Evolutionary conservation across 2,888 invertebrate species (phyloP).

Genomic region (Drosophila mimetica): DNA sequence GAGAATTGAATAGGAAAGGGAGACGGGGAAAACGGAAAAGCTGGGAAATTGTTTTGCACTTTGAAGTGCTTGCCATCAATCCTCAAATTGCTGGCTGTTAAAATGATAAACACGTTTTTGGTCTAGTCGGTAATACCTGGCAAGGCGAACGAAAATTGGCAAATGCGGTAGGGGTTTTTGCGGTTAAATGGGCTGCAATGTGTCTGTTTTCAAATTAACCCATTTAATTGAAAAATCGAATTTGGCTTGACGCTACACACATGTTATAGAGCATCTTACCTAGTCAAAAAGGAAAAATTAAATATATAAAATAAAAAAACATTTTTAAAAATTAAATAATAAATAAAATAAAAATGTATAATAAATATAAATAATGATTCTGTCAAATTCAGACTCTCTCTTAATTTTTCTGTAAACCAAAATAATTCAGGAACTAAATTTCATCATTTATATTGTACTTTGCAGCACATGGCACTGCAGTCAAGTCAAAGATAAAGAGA

Average conservation of each 20-base stretch:
- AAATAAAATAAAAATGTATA: no score
- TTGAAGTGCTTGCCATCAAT: slow-evolving; percentile 68
- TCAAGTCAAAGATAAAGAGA: slow-evolving; percentile 27
- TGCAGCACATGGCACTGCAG: slow-evolving; percentile 13
- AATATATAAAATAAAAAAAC: no score
- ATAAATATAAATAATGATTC: no score
- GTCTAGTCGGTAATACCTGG: slow-evolving; percentile 27
- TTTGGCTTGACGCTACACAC: neutral
- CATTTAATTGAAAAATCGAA: slow-evolving; percentile 16
- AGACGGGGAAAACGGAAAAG: neutral
- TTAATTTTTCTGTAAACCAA: neutral
- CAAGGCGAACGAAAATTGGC: slow-evolving; percentile 11
- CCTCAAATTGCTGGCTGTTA: slow-evolving; percentile 65
- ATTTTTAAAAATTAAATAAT: no score
- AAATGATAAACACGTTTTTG: slow-evolving; percentile 67
- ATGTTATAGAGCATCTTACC: neutral
- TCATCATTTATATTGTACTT: neutral
- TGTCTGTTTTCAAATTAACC: slow-evolving; percentile 18
- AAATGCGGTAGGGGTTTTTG: slow-evolving; percentile 24
- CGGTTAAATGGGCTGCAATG: slow-evolving; percentile 11
- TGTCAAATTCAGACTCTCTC: no score
- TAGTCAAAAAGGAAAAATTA: no score
- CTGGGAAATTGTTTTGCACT: slow-evolving; percentile 67
- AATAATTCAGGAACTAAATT: neutral
- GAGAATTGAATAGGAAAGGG: neutral